Evolutionary conservation across 2,888 invertebrate species (phyloP).

Genomic region (Eudasyphora cyanicolor): DNA sequence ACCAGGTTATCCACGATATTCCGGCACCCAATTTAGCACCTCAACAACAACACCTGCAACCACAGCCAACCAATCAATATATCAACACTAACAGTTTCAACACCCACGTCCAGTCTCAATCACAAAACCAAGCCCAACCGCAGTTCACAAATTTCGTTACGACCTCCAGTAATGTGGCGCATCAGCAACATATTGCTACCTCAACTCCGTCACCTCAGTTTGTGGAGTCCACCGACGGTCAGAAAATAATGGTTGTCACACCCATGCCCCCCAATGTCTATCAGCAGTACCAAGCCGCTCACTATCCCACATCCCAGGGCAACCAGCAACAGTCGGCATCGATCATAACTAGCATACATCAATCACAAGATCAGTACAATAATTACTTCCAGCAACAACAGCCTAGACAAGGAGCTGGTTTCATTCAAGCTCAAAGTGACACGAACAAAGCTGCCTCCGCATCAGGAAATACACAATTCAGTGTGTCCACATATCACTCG

Average conservation of each 20-base stretch:
- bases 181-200: constrained; percentile 25
- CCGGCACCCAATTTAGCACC: constrained; percentile 78
- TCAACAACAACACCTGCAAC: constrained; percentile 64
- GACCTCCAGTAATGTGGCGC: constrained; percentile 71
- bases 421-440: constrained; percentile 40
- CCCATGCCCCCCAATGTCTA: constrained; percentile 75
- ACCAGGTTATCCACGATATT: constrained; percentile 78
- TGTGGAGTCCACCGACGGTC: constrained; percentile 76
- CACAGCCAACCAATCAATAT: constrained; percentile 34
- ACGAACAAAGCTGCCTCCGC: constrained; percentile 18
- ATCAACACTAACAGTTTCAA: constrained; percentile 9
- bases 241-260: constrained; percentile 78
- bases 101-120: constrained; percentile 56
- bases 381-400: constrained; percentile 72
- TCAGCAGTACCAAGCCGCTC: constrained; percentile 68
- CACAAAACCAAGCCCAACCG: constrained; percentile 67
- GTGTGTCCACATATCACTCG: constrained; percentile 79
- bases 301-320: constrained; percentile 41
- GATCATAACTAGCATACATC: constrained; percentile 68
- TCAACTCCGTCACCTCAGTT: constrained; percentile 73
- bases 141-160: constrained; percentile 73
- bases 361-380: constrained; percentile 72
- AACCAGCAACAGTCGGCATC: constrained; percentile 59
- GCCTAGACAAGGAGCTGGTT: constrained; percentile 68
- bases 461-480: constrained; percentile 69